A percentile compares a stretch with the other conserved stretches of the same genome.
phyloP scores from a whole-genome alignment of 2,888 invertebrate genomes.

The Megaustenia siamemsis region DNA sequence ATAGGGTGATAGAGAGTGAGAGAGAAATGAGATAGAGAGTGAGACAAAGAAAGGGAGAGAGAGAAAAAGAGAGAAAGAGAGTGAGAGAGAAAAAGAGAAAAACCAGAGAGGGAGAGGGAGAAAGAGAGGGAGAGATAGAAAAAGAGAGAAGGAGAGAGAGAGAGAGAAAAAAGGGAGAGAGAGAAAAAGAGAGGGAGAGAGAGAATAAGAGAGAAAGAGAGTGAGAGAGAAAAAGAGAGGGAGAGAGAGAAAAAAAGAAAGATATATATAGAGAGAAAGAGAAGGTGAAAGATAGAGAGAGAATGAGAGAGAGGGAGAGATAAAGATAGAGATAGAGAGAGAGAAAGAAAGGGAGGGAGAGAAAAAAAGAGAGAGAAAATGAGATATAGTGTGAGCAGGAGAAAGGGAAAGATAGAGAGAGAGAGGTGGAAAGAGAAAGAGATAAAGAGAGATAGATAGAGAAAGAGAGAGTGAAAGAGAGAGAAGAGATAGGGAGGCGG shows the following conservation, averaged over 20 bases:
- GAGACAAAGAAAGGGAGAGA: too few relatives aligned
- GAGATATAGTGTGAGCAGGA: not conserved
- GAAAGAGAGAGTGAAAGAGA: not conserved
- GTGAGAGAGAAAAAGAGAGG: not conserved
- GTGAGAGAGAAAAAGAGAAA: not conserved
- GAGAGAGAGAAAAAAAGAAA: not conserved
- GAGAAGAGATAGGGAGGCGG: slow-evolving; percentile 7
- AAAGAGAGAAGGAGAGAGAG: not conserved
- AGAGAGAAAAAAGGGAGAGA: not conserved
- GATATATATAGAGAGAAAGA: not conserved
- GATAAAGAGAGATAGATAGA: not conserved
- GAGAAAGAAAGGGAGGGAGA: not conserved
- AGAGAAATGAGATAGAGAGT: too few relatives aligned
- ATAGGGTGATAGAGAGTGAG: too few relatives aligned
- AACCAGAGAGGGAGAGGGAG: not conserved
- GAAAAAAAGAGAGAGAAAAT: not conserved
- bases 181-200: not conserved
- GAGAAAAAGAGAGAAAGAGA: too few relatives aligned
- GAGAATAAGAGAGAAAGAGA: slow-evolving; percentile 2
- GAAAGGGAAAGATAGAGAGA: too few relatives aligned
- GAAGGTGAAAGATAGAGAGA: slow-evolving; percentile 1
- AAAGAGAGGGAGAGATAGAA: not conserved
- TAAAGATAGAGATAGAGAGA: not conserved
- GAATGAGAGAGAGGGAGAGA: not conserved
- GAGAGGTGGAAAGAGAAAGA: slow-evolving; percentile 1